phyloP scores from a whole-genome alignment of 64 coral and sea anemone genomes.

The Montipora efflorescens region DNA sequence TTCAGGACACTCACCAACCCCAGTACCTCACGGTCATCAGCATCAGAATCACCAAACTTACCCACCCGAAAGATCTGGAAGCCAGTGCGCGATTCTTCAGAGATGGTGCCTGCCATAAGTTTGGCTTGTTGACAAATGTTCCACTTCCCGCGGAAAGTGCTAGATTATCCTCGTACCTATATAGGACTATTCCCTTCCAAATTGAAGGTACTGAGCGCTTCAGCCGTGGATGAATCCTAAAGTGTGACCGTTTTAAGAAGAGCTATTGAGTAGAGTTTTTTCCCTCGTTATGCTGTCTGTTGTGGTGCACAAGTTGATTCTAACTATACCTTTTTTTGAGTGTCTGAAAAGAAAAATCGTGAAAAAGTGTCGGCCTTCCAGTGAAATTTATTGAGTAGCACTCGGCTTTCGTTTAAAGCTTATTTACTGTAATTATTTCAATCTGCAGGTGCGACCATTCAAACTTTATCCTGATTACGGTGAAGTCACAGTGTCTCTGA shows the following conservation, averaged over 20 bases:
- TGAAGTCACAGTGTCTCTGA: conserved; percentile 45
- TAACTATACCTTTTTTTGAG: too few species aligned
- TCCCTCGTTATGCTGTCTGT: too few species aligned
- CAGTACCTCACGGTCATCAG: conserved; percentile 34
- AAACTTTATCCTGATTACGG: conserved; percentile 72
- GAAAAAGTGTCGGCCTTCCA: too few species aligned
- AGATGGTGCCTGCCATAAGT: not conserved
- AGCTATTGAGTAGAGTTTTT: too few species aligned
- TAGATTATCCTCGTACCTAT: too few species aligned
- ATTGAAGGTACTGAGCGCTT: too few species aligned
- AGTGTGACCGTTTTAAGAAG: too few species aligned
- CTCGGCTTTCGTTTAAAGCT: not conserved
- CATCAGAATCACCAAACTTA: conserved; percentile 11
- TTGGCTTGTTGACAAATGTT: conserved; percentile 46
- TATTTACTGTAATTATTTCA: not conserved
- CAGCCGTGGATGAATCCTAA: too few species aligned
- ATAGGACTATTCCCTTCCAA: too few species aligned
- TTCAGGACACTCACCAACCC: not conserved
- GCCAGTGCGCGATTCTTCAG: not conserved
- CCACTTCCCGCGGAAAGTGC: conserved; percentile 26
- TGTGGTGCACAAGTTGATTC: too few species aligned
- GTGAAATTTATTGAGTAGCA: not conserved
- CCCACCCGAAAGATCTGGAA: not conserved
- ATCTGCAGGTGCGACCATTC: conserved; percentile 57
- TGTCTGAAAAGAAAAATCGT: too few species aligned